Evolutionary conservation across 2,797 vertebrate species (phyloP), one percentile per base, ranked within the genome.

Genomic region (Odontamblyopus lacepedii): DNA sequence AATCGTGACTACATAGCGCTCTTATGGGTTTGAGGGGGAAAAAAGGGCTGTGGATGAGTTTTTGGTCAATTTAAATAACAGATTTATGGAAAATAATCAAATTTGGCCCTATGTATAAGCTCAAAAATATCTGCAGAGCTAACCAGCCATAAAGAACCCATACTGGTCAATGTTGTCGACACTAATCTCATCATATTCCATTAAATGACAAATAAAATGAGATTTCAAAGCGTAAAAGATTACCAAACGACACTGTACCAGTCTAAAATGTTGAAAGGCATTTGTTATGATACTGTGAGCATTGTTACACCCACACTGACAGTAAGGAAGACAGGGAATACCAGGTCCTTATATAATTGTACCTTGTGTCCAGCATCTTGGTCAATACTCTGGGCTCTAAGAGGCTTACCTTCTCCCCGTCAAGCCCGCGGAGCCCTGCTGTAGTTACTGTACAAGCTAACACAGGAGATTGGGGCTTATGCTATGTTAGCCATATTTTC

Each of bases 321-420:
- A 5, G 55, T 23, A 57, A 57, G 11, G 23, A 57, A 26, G 23
- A 1, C 23, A 57, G 23, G 55, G 55, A 57, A 57, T 26, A 26
- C 55, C 59, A n/a, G 11, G 53, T 26, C 50, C 74, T 86, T 81
- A 76, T 53, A 83, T 81, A 78, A 77, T 77, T 74, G 74, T 72
- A 72, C 63, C 26, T 60, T 72, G 69, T 80, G 61, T 70, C 73
- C 51, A 81, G 74, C 60, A 73, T 78, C 70, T 73, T 82, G 67
- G 72, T 85, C 81, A 79, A 80, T 74, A 75, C 35, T 57, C 55
- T 81, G 27, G 68, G 80, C 81, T 84, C 50, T 78, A 90, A 90
- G 83, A 89, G 83, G 85, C 80, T 89, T 88, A 87, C n/a, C 64
- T 41, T 71, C 74, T 76, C 75, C 62, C 69, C 82, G 74, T 61